Evolutionary conservation across 1,140 invertebrate genomes (phyloP), one percentile per base, ranked within the genome.

Genomic region (Diprion similis): DNA sequence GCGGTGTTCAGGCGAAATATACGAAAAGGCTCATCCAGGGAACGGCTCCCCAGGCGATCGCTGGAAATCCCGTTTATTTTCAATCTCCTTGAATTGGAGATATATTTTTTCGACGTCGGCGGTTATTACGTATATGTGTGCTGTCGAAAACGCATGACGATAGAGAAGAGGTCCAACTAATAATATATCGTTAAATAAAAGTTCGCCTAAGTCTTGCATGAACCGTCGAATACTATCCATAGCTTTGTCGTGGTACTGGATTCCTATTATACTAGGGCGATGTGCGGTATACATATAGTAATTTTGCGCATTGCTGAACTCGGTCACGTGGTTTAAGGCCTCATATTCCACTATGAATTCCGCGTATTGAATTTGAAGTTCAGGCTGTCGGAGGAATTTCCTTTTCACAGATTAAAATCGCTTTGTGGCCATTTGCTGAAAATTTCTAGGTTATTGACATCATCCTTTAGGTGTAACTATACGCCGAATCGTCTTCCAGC

Each of bases 21-120:
- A 17, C 24, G n/a, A 10, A 76, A 51, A 19, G 46, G 46, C 17
- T 48, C 67, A 10, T 73, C 69, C 10, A 64, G 51, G 1, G 73
- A 66, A 66, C 13, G 10, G n/a, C n/a, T 8, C 72, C 19, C 77
- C 77, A 78, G 8, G 80, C 70, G n/a, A 81, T 79, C 71, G 64
- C 66, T 79, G 74, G 66, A 72, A 76, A n/a, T 59, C 46, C 45
- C 73, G 71, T 18, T 67, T 70, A 19, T 73, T 18, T 48, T 9
- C 17, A 46, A 69, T 17, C 6, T 1, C 9, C 19, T 7, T 19
- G 17, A 87, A 78, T 69, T 84, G 80, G 17, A 82, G 66, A 77
- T 84, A 87, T 83, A 86, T 87, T 77, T 89, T 86, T 19, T 74
- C 72, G 11, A 88, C 82, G 70, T 88, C 87, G 0, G 81, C 83